Base-by-base conservation (phyloP, 1,140 invertebrate genomes). In the Drosophila punjabiensis region DNA sequence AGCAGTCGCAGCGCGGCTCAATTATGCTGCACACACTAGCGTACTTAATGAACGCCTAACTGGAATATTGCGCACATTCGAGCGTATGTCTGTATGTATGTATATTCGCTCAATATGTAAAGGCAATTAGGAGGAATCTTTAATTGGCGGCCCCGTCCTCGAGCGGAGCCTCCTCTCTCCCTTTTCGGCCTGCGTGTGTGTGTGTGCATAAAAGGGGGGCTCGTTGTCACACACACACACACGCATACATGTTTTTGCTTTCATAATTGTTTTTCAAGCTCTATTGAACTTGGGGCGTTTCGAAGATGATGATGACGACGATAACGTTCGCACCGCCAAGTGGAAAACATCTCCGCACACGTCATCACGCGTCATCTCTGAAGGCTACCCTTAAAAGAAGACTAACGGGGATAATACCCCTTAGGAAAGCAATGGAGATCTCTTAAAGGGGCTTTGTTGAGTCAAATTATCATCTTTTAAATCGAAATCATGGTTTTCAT, bases 221-320 rank as follows among this genome's bases (percentile, higher is more conserved):
- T 89, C 83, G 81, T 86, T 85, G 85, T 81, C 84, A 59, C 45
- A 55, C 67, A 69, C n/a, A n/a, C 61, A 71, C 37, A 55, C 61
- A 24, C 43, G n/a, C 28, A 37, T 14, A 43, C 30, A 65, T 77
- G 62, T 71, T 62, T 55, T 52, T 60, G 33, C 45, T 41, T 75
- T 73, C 76, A 84, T 89, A 89, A 89, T 84, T 88, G 81, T 89
- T 88, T 79, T 88, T 81, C 74, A 84, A 85, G 81, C 85, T 88
- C 63, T 78, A 88, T 77, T 83, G 77, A 87, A 83, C 79, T 88
- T 76, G 71, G 79, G 50, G 66, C 69, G 71, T 43, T 32, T 33
- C 52, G 48, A 30, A 30, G 48, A 50, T 50, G 50, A 73, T 71
- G 68, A 60, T 62, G 70, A 52, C 20, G 76, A 59, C 48, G 76